Conservation (phyloP, 1,140 invertebrate genomes). For the Neuroterus valhalla region DNA sequence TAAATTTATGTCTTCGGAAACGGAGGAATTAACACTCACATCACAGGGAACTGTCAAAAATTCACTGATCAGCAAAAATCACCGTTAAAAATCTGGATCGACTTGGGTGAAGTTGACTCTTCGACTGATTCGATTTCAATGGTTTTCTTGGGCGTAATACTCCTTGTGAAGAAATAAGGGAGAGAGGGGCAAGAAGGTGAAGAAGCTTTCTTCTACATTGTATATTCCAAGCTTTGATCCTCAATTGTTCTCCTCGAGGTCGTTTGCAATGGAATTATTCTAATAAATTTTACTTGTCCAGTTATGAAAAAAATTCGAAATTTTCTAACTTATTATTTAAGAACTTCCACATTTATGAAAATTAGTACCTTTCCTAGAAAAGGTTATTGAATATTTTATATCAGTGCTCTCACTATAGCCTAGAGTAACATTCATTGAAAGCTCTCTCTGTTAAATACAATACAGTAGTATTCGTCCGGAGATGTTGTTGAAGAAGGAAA, state of each 20-base stretch:
- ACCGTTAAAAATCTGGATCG: not conserved
- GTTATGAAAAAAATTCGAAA: too few species aligned
- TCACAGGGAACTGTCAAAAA: not conserved
- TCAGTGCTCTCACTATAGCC: not conserved
- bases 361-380: not conserved
- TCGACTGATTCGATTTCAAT: slow-evolving; percentile 34
- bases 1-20: not conserved
- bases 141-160: slow-evolving; percentile 30
- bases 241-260: not conserved
- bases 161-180: slow-evolving; percentile 20
- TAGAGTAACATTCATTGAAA: not conserved
- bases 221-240: slow-evolving; percentile 33
- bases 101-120: not conserved
- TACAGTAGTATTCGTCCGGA: too few species aligned
- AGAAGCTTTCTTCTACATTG: slow-evolving; percentile 34
- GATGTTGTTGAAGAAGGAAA: too few species aligned
- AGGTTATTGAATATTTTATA: not conserved
- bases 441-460: too few species aligned
- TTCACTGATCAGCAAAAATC: too few species aligned
- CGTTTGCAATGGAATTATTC: not conserved
- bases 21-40: not conserved
- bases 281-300: too few species aligned
- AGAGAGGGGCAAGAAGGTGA: slow-evolving; percentile 30
- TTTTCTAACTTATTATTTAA: too few species aligned
- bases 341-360: too few species aligned